Evolutionary conservation across 1,140 invertebrate genomes (phyloP).

Genomic region (Spodoptera litura): DNA sequence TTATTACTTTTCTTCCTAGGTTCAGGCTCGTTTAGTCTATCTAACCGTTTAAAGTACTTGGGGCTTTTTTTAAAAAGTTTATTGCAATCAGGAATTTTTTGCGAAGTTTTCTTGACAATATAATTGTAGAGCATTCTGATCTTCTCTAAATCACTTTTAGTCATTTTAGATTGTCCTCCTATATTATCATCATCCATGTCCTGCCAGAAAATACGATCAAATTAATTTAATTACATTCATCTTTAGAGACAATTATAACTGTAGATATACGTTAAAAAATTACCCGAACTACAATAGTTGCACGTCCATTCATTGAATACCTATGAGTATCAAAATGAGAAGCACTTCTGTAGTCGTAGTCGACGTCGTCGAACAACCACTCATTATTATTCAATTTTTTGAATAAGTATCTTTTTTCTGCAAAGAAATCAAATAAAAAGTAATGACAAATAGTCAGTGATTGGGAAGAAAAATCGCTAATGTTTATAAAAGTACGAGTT

Average conservation of each 20-base stretch:
- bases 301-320: slow-evolving; percentile 64
- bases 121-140: slow-evolving; percentile 73
- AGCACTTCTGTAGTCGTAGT: slow-evolving; percentile 69
- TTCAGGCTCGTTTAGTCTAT: background rate
- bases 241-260: too few relatives aligned
- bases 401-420: slow-evolving; percentile 71
- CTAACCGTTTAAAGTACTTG: background rate
- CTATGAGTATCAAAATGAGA: slow-evolving; percentile 66
- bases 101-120: slow-evolving; percentile 56
- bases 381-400: slow-evolving; percentile 62
- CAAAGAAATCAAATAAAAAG: slow-evolving; percentile 39
- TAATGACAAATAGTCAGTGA: background rate
- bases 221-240: too few relatives aligned
- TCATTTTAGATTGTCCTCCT: slow-evolving; percentile 60
- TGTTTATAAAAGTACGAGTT: too few relatives aligned
- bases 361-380: slow-evolving; percentile 70
- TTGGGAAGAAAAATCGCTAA: background rate
- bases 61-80: slow-evolving; percentile 61
- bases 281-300: slow-evolving; percentile 66
- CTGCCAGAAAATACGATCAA: too few relatives aligned
- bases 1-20: slow-evolving; percentile 62
- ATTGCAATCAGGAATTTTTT: slow-evolving; percentile 56
- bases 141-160: slow-evolving; percentile 67
- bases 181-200: background rate
- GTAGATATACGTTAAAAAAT: too few relatives aligned